phyloP scores from a whole-genome alignment of 23 tunicate genomes.

The Pegea sp. region DNA sequence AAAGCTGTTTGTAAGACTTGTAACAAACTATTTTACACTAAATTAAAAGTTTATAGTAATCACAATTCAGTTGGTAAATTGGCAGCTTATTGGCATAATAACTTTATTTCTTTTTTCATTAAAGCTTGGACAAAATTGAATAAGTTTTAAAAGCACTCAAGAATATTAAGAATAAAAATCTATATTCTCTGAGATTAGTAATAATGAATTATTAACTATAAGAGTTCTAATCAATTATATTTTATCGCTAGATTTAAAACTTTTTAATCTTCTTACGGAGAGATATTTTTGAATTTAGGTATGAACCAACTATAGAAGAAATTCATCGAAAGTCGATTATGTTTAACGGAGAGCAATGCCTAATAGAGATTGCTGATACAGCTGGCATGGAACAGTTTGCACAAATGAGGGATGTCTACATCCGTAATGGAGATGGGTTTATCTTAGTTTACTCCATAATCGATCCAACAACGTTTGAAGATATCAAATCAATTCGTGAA shows the following conservation, averaged over 20 bases:
- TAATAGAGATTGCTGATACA: constrained; percentile 73
- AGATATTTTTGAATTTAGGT: constrained; percentile 18
- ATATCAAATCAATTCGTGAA: constrained; percentile 46
- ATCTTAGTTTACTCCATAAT: constrained; percentile 59
- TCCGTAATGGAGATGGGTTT: constrained; percentile 73
- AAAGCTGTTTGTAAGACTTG: not conserved
- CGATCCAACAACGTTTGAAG: constrained; percentile 71
- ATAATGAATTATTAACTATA: too few relatives aligned
- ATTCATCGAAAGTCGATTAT: constrained; percentile 23
- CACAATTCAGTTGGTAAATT: too few relatives aligned
- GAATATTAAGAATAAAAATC: too few relatives aligned
- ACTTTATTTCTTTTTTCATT: too few relatives aligned
- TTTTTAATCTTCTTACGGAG: too few relatives aligned
- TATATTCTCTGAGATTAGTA: too few relatives aligned
- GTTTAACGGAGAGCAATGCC: constrained; percentile 36
- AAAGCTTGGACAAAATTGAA: too few relatives aligned
- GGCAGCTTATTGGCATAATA: too few relatives aligned
- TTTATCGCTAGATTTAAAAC: not conserved
- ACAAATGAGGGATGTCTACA: constrained; percentile 71
- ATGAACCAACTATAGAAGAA: constrained; percentile 87
- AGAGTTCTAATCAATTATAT: not conserved
- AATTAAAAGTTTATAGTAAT: too few relatives aligned
- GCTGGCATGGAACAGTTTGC: constrained; percentile 91
- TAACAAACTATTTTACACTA: too few relatives aligned
- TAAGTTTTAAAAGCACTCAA: too few relatives aligned